Evolutionary conservation across 2,113 vertebrate genomes (phyloP).

Genomic region (Loxodonta africana): DNA sequence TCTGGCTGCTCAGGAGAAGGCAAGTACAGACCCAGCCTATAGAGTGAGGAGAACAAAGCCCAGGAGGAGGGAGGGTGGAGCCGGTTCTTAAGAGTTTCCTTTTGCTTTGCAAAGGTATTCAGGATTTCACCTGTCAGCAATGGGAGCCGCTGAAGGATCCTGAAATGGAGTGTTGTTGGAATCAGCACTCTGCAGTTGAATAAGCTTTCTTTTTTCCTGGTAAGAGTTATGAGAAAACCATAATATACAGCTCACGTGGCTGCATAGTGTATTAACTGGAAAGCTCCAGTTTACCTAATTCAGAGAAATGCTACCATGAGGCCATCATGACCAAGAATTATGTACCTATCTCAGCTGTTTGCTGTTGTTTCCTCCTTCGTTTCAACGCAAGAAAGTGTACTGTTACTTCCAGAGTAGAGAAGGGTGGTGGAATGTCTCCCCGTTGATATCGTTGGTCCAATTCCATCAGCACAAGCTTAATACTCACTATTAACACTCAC

Average conservation of each 20-base stretch:
- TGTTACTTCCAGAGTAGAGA: neutral
- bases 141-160: neutral
- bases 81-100: neutral
- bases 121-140: neutral
- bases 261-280: neutral
- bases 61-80: fast-evolving
- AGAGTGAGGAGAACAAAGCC: neutral
- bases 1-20: fast-evolving
- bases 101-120: neutral
- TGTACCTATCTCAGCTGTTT: neutral
- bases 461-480: fast-evolving
- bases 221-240: neutral
- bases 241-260: neutral
- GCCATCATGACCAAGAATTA: neutral
- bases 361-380: neutral
- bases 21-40: neutral
- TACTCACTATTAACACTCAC: neutral
- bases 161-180: neutral
- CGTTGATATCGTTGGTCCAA: fast-evolving
- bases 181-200: neutral
- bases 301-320: neutral
- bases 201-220: neutral
- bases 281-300: neutral
- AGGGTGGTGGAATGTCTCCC: neutral
- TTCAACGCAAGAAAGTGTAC: neutral